Base-by-base conservation (phyloP, 2,113 vertebrate genomes). In the Eira barbara region DNA sequence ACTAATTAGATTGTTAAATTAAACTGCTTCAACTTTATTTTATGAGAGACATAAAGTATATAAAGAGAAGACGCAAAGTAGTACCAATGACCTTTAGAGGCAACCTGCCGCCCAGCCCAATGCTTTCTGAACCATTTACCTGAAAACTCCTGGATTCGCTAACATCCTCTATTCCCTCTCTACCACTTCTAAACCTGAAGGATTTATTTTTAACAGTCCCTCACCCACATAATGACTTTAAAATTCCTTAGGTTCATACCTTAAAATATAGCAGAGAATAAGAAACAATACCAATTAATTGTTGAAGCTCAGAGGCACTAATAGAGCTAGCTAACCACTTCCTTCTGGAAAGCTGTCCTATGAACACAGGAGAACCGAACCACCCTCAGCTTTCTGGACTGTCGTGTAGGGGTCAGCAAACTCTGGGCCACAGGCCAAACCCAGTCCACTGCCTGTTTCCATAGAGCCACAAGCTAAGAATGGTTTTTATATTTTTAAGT, bases 261-360 rank as follows among this genome's bases (percentile, higher is more conserved):
- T 99, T 98, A 98, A 99, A 99, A 98, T 98, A 99, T 99, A 99
- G 98, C 97, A 98, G 98, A 98, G 98, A 99, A 99, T 98, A 98
- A 98, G 98, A 99, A 99, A 98, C 98, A 98, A 99, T 99, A 98
- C 98, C 99, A 99, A 99, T 99, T 99, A 99, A 98, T 98, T 98
- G 98, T 97, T 98, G 98, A 97, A 98, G 97, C 98, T 99, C 99
- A 98, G 98, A 99, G 98, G 98, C 98, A 97, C 98, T 98, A 98
- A 99, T 98, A 97, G 98, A 98, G 98, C 98, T 98, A 98, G 97
- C 97, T 96, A 95, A 97, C 86, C 94, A 97, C 96, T 98, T 98
- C 98, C 97, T 98, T 91, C 81, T 98, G 89, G 92, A 98, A 98
- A 98, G 98, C 97, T 63, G 34, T 96, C 96, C 39, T 95, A 97